phyloP scores from a whole-genome alignment of 2,888 invertebrate species.

The Phalangium opilio region DNA sequence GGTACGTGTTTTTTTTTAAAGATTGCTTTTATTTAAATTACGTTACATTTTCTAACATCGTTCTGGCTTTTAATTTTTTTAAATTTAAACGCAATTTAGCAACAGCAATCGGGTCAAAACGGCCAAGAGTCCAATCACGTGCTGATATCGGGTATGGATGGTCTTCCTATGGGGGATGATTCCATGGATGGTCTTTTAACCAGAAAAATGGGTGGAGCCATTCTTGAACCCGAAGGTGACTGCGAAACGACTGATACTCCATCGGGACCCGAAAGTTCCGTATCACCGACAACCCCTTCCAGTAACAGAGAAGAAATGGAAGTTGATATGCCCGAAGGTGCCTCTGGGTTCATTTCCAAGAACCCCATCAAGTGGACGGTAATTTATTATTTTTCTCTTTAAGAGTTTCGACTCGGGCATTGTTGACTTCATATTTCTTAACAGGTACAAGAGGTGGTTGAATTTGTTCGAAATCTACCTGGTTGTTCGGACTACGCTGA shows the following conservation, averaged over 20 bases:
- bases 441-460: slow-evolving; percentile 70
- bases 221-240: slow-evolving; percentile 1
- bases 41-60: no score
- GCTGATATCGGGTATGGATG: no score
- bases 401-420: no score
- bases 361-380: slow-evolving; percentile 48
- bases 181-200: no score
- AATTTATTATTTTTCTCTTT: slow-evolving; percentile 8
- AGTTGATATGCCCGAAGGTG: neutral
- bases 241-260: slow-evolving; percentile 3
- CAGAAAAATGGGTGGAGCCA: no score
- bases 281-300: slow-evolving; percentile 3
- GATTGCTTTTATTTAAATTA: no score
- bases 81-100: no score
- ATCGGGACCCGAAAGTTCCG: slow-evolving; percentile 5
- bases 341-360: slow-evolving; percentile 28
- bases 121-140: no score
- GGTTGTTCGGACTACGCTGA: slow-evolving; percentile 86
- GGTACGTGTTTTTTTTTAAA: slow-evolving; percentile 7
- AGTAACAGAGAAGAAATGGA: slow-evolving; percentile 5
- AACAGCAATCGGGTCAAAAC: no score
- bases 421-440: no score
- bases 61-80: no score
- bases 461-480: slow-evolving; percentile 69
- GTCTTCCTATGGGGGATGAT: no score